phyloP scores from a whole-genome alignment of 2,888 invertebrate species.

The Polymixis flavicincta region DNA sequence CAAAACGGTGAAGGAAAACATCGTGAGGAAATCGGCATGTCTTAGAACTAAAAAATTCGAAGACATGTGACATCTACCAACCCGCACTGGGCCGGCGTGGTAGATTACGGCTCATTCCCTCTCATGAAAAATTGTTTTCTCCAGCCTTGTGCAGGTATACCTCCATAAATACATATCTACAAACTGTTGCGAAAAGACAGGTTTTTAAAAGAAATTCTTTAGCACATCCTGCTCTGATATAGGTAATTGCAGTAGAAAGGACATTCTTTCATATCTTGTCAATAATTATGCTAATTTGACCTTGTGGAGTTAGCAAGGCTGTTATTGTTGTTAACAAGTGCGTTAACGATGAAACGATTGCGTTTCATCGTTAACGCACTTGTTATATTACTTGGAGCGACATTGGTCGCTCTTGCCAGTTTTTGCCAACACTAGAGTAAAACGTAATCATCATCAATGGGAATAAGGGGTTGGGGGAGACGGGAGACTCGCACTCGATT shows the following conservation, averaged over 20 bases:
- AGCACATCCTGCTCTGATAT: constrained; percentile 42
- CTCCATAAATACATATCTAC: neutral
- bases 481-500: no score
- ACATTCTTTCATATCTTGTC: constrained; percentile 22
- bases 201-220: constrained; percentile 42
- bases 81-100: no score
- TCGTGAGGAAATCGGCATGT: no score
- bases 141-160: neutral
- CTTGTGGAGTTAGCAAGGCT: neutral
- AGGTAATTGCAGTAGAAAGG: constrained; percentile 30
- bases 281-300: constrained; percentile 13
- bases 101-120: no score
- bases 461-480: no score
- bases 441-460: no score
- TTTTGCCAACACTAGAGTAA: neutral
- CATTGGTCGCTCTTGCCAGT: neutral
- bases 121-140: constrained; percentile 21
- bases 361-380: no score
- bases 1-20: no score
- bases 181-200: neutral
- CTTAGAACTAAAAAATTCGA: no score
- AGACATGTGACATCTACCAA: no score
- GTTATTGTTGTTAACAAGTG: neutral
- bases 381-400: no score
- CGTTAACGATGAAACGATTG: neutral